Base-by-base conservation (phyloP, 2,888 invertebrate genomes). In the Sesia bembeciformis region DNA sequence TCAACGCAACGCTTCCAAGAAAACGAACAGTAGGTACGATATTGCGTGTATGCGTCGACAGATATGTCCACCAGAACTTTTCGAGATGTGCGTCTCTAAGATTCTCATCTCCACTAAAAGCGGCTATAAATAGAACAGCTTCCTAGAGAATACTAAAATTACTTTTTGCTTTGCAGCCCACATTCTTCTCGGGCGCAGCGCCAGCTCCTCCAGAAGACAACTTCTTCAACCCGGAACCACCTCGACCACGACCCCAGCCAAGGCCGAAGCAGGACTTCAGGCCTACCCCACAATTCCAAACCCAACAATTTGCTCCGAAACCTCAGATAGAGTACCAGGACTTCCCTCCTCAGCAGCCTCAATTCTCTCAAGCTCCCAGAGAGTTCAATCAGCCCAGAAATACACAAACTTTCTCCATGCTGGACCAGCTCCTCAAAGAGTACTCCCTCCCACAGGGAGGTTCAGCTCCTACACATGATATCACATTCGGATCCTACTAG, bases 401-500 rank as follows among this genome's bases (percentile, higher is more conserved):
- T 40, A 46, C 54, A 6, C 52, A 57, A 43, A 74, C 69, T 51
- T 90, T 72, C 77, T 90, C 81, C 54, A 90, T 96, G 78, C 87
- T 96, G 52, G 96, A 96, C 73, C 94, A 96, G 72, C 91, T 96
- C 53, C 93, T 95, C 53, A 93, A 94, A 72, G 96, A 96, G 67
- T 96, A 94, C 71, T 93, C 95, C 6, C 79, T 96, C 52, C 96
- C 96, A 0, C 90, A 92, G 62, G 91, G 90, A 4, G 92, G 92
- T 40, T 90, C 92, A 5, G 90, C 94, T 0, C 92, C 95, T 0
- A 86, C 95, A 43, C 95, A 96, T 70, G 96, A 96, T 70, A 95
- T 96, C 78, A 93, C 94, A 57, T 96, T 96, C 74, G 95, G 96
- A 68, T 94, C 94, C 76, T 95, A 93, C 79, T 94, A 92, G 77